These are phyloP conservation scores for Labeo calbasu DNA, from an alignment of 2,797 vertebrate genomes.

Conservation along the genomic window DNA sequence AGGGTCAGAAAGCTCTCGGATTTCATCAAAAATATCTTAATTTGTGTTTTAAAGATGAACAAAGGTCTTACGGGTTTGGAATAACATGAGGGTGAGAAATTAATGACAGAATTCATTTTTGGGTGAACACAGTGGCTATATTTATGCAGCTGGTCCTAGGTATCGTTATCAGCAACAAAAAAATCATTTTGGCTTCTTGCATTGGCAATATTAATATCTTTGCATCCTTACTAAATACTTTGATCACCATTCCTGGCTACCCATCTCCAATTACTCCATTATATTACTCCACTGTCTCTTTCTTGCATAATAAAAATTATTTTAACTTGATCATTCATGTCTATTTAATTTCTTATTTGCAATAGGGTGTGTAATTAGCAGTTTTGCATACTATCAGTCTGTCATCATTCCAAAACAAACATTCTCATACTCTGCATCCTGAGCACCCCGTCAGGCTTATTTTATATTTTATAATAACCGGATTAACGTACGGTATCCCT, in stretches of 20 bases:
- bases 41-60: no score
- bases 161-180: background rate
- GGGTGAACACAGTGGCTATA: no score
- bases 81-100: no score
- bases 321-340: background rate
- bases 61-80: no score
- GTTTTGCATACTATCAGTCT: background rate
- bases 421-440: background rate
- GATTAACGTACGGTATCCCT: background rate
- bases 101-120: no score
- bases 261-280: background rate
- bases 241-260: background rate
- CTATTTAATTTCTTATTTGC: background rate
- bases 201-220: background rate
- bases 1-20: no score
- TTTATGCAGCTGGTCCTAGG: background rate
- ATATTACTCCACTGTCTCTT: background rate
- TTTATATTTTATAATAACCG: background rate
- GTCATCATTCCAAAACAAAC: background rate
- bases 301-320: background rate
- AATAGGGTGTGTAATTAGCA: background rate
- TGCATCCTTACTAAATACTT: background rate
- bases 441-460: background rate
- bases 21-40: no score
- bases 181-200: background rate